Evolutionary conservation across 2,113 vertebrate species (phyloP).

Genomic region (Campylomormyrus numenius): DNA sequence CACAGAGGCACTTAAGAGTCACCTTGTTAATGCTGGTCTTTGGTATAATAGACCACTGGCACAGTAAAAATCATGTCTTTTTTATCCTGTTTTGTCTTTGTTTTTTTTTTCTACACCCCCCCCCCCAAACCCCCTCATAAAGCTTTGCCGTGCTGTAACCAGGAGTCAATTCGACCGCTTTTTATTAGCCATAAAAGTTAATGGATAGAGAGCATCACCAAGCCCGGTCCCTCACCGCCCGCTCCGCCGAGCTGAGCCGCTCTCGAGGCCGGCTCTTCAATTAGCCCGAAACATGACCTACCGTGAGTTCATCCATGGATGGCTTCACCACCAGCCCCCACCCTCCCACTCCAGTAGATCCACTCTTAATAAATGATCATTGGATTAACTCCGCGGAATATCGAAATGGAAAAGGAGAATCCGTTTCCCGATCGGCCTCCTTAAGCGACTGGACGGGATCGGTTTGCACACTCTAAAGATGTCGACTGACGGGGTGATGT

Average conservation of each 20-base stretch:
- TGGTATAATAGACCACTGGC: not conserved
- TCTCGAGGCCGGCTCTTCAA: slow-evolving; percentile 16
- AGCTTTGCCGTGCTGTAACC: slow-evolving; percentile 10
- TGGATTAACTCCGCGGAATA: slow-evolving; percentile 5
- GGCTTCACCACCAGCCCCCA: not conserved
- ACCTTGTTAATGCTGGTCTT: not conserved
- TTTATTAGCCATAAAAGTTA: slow-evolving; percentile 30
- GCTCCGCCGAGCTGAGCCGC: slow-evolving; percentile 29
- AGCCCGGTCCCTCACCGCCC: slow-evolving; percentile 15
- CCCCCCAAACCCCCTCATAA: not conserved
- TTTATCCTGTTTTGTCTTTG: not conserved
- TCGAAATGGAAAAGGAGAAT: not conserved
- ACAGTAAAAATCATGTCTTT: not conserved
- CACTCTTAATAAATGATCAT: slow-evolving; percentile 13
- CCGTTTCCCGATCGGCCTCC: too few species aligned
- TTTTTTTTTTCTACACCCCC: not conserved
- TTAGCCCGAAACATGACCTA: slow-evolving; percentile 28
- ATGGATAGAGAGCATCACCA: slow-evolving; percentile 33
- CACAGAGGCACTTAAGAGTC: not conserved
- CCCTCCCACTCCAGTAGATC: not conserved
- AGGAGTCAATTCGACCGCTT: not conserved
- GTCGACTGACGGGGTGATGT: not conserved
- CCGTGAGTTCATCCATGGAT: not conserved
- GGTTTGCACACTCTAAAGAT: not conserved
- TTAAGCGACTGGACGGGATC: not conserved